These are phyloP conservation scores for Aix galericulata DNA, from an alignment of 2,113 vertebrate genomes.

Conservation along the genomic window DNA sequence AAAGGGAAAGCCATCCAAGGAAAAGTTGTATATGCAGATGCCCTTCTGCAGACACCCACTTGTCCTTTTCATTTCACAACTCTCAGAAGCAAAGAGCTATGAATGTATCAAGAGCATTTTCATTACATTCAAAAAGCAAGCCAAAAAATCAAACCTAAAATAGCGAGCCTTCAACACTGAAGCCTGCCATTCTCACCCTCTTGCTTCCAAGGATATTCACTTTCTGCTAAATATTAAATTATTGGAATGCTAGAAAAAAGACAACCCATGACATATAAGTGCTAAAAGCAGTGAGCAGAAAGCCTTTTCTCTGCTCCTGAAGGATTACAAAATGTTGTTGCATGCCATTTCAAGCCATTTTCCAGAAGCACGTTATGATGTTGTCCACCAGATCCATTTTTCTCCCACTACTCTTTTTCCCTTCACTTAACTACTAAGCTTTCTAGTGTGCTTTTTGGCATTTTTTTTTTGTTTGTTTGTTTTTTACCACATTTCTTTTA, in stretches of 20 bases:
- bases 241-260: background rate
- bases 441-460: background rate
- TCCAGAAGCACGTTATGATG: background rate
- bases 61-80: background rate
- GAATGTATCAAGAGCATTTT: background rate
- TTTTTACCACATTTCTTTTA: background rate
- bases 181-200: background rate
- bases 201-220: background rate
- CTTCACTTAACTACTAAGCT: background rate
- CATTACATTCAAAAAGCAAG: background rate
- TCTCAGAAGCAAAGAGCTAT: background rate
- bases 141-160: background rate
- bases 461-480: background rate
- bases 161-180: background rate
- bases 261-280: background rate
- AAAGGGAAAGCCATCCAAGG: background rate
- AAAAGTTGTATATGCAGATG: background rate
- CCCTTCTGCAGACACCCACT: background rate
- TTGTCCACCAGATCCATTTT: background rate
- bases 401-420: background rate
- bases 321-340: background rate
- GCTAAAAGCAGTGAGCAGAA: background rate
- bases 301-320: background rate
- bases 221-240: slow-evolving; percentile 8
- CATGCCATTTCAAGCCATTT: background rate